A percentile compares a stretch with the other conserved stretches of the same genome.
phyloP scores from a whole-genome alignment of 1,140 invertebrate species.

The Aphelenchoides fujianensis region DNA sequence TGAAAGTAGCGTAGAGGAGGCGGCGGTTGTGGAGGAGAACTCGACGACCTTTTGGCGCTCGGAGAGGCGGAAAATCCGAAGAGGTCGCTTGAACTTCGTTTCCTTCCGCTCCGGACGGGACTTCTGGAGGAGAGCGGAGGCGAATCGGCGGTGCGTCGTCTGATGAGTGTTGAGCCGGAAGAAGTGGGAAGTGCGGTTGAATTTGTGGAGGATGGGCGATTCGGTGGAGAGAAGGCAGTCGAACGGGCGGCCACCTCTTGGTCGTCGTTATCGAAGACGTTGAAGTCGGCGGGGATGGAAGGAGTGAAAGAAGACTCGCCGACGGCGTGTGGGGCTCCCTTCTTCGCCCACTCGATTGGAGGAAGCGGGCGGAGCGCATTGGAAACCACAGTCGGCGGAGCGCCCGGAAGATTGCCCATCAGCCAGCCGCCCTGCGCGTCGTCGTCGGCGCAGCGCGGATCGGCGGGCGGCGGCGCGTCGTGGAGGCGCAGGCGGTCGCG shows the following conservation, averaged over 20 bases:
- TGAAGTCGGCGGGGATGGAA: neutral
- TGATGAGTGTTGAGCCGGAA: too few relatives aligned
- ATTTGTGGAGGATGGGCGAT: neutral
- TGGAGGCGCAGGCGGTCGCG: neutral
- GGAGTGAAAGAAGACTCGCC: too few relatives aligned
- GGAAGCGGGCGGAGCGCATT: neutral
- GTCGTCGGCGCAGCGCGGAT: neutral
- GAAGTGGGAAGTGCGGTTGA: neutral
- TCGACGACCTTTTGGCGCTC: too few relatives aligned
- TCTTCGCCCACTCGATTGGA: too few relatives aligned
- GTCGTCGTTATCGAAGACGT: neutral
- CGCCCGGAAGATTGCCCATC: neutral
- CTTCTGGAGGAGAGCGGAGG: too few relatives aligned
- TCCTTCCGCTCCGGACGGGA: neutral
- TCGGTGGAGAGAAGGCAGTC: too few relatives aligned
- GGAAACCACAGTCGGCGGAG: too few relatives aligned
- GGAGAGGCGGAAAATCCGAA: too few relatives aligned
- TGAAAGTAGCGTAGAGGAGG: slow-evolving; percentile 8
- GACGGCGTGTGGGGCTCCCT: too few relatives aligned
- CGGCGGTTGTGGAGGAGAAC: neutral
- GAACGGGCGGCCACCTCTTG: neutral
- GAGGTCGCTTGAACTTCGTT: too few relatives aligned
- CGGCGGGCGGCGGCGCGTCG: neutral
- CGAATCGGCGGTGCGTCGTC: too few relatives aligned
- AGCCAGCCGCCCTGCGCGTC: neutral